Conservation (phyloP, 2,113 vertebrate species). For the Xiphophorus hellerii region DNA sequence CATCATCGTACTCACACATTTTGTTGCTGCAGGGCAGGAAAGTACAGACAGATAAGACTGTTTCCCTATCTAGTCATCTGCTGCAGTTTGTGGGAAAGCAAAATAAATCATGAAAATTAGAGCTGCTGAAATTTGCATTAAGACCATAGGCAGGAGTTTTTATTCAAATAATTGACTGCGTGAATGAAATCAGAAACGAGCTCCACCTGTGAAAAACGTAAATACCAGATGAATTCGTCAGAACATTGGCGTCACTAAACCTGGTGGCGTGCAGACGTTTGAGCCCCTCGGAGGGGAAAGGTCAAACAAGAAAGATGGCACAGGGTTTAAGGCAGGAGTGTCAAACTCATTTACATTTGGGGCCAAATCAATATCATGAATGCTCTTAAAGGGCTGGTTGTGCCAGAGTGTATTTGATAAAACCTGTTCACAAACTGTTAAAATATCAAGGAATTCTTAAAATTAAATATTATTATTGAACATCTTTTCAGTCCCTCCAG, state of each 20-base stretch:
- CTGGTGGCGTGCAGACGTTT: not conserved
- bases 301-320: not conserved
- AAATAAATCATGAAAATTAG: conserved; percentile 11
- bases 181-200: not conserved
- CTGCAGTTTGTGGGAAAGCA: conserved; percentile 1
- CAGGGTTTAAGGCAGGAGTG: too few species aligned
- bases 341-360: too few species aligned
- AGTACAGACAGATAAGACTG: conserved; percentile 15
- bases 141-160: not conserved
- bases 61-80: conserved; percentile 19
- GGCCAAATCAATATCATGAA: too few species aligned
- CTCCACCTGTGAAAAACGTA: not conserved
- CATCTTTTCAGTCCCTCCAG: too few species aligned
- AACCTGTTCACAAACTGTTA: too few species aligned
- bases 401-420: too few species aligned
- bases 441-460: too few species aligned
- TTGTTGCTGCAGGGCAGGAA: conserved; percentile 10
- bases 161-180: conserved; percentile 22
- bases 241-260: not conserved
- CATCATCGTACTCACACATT: conserved; percentile 9
- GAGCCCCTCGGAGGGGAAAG: not conserved
- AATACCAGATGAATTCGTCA: not conserved
- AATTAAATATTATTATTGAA: too few species aligned
- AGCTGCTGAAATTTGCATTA: not conserved
- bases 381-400: too few species aligned